Base-by-base conservation (phyloP, 2,888 invertebrate genomes). In the Ferdinandea cuprea region DNA sequence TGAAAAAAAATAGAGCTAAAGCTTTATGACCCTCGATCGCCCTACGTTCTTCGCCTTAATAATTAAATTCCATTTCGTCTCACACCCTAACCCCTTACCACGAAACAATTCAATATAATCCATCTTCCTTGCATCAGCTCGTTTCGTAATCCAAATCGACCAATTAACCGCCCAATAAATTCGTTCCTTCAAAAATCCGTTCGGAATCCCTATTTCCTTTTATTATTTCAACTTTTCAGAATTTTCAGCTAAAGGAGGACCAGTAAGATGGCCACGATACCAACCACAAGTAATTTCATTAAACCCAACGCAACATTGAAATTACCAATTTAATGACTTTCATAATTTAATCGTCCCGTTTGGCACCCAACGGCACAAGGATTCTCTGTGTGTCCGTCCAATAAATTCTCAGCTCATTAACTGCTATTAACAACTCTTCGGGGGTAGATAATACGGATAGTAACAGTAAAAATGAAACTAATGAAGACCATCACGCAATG, bases 371-470 rank as follows among this genome's bases (percentile, higher is more conserved):
- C 35, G n/a, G n/a, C n/a, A 3, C 30, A 46, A 52, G 48, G 25
- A 58, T 48, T 17, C 28, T 48, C n/a, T n/a, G n/a, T n/a, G n/a
- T n/a, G n/a, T n/a, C n/a, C n/a, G 32, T n/a, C 73, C 61, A 56
- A 74, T 56, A 74, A 74, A 74, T 74, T 65, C 58, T 37, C 46
- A 74, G 63, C 73, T 74, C 73, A 74, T 74, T 74, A 73, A 73
- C 73, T 73, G 46, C 56, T 73, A 46, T 65, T 63, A 65, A 74
- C 63, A 73, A 56, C 30, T 4, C 46, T 46, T 11, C 21, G 15
- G 56, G 15, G 56, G 48, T 13, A 13, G 65, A 72, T 44, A 72
- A 72, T 54, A 35, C 54, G 52, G 59, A 52, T 50, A 42, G 32
- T 32, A 61, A 40, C 50, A 42, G 52, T 72, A 17, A 19, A 54